A percentile compares a stretch with the other conserved stretches of the same genome.
These are phyloP conservation scores for Bellardia pandia DNA, from an alignment of 2,888 invertebrate genomes.

Conservation along the genomic window DNA sequence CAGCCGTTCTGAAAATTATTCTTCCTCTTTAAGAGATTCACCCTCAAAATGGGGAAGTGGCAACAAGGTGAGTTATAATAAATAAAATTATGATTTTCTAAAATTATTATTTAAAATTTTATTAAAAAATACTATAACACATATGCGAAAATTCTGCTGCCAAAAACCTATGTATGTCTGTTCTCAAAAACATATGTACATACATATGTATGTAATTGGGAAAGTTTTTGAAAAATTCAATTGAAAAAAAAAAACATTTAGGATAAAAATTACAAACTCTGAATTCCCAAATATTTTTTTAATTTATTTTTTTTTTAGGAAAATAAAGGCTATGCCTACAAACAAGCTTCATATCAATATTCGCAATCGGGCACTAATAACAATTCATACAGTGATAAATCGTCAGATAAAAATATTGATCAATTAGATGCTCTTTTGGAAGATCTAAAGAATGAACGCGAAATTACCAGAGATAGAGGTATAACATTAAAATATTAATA, in stretches of 20 bases:
- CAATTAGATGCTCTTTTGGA: conserved; percentile 90
- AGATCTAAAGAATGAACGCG: conserved; percentile 87
- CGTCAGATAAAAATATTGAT: conserved; percentile 87
- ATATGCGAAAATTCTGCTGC: no score
- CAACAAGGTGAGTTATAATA: conserved; percentile 77
- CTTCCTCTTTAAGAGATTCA: conserved; percentile 79
- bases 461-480: conserved; percentile 81
- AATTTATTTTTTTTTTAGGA: conserved; percentile 77
- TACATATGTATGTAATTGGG: no score
- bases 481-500: conserved; percentile 21
- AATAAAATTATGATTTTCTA: neutral
- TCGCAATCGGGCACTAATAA: conserved; percentile 80
- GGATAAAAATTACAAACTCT: neutral
- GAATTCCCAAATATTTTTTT: neutral
- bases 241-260: no score
- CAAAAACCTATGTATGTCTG: no score
- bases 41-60: conserved; percentile 79
- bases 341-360: conserved; percentile 83
- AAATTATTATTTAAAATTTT: neutral
- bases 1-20: conserved; percentile 81
- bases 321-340: conserved; percentile 82
- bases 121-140: no score
- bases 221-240: no score
- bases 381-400: conserved; percentile 76
- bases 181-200: no score